Evolutionary conservation across 2,797 vertebrate species (phyloP), one percentile per base, ranked within the genome.

Genomic region (Sebastes kiyomatsui): DNA sequence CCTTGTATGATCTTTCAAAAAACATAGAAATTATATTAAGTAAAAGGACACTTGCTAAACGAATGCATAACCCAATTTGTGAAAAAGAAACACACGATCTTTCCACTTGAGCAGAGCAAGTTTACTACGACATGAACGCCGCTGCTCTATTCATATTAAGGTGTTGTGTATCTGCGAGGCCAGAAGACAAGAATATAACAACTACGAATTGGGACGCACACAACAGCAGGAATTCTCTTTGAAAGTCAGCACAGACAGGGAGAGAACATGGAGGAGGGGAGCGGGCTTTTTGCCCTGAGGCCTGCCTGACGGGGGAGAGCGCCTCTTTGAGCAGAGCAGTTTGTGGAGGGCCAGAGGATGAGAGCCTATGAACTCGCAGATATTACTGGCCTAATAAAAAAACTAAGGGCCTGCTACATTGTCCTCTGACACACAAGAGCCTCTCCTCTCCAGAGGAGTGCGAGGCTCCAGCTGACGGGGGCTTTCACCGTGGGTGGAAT

Each of bases 181-280:
- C 75, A 90, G 84, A 88, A 92, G 87, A 86, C 85, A 80, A 82
- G 79, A 92, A 84, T 72, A 92, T 83, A 93, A 90, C 81, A 85
- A 83, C 87, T 84, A 88, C 67, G 87, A 88, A 89, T 33, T 85
- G 90, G 93, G 92, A 92, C 81, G 25, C 87, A 72, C 87, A 84
- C 88, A 93, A 92, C 92, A 93, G 91, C 90, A 91, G 91, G 92
- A 90, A 86, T 90, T 92, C 88, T 92, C 92, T 94, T 94, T 93
- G 91, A 93, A 94, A 90, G 84, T 86, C 88, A 61, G 88, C 72
- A 28, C 46, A 90, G 89, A 91, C 67, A 87, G 72, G 77, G 79
- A 84, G 81, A 42, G 84, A 84, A 82, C 65, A 56, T 79, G 91
- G 86, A 87, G 87, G 88, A 91, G 83, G 85, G 88, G 80, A 84